Percentiles rank a stretch among this genome's conserved stretches.
These are phyloP conservation scores for Hemibagrus wyckioides DNA, from an alignment of 2,113 vertebrate genomes.

Conservation along the genomic window DNA sequence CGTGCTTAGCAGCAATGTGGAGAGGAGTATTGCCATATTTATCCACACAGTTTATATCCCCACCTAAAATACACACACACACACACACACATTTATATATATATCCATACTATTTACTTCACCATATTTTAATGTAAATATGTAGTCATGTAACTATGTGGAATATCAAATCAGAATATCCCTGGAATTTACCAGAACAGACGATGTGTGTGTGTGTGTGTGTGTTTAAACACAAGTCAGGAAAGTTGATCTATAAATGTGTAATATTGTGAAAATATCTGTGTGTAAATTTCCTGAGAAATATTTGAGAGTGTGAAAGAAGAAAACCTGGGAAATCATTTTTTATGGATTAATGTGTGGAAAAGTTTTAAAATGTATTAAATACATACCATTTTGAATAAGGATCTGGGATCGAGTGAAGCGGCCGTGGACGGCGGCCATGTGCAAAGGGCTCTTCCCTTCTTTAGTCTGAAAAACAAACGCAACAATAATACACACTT, in stretches of 20 bases:
- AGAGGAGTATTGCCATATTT: constrained; percentile 90
- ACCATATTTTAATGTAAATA: too few species aligned
- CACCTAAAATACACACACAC: constrained; percentile 71
- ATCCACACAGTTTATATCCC: constrained; percentile 90
- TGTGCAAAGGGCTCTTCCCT: constrained; percentile 93
- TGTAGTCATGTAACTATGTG: too few species aligned
- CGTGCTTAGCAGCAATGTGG: constrained; percentile 92
- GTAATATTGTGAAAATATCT: too few species aligned
- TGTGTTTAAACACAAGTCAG: too few species aligned
- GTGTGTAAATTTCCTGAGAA: neutral
- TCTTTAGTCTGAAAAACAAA: constrained; percentile 83
- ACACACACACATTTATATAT: neutral
- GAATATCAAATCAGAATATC: too few species aligned
- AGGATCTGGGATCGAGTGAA: constrained; percentile 97
- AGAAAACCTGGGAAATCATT: neutral
- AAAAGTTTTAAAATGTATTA: neutral
- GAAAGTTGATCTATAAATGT: too few species aligned
- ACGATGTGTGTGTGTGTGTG: neutral
- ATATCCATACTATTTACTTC: neutral
- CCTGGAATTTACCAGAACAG: too few species aligned
- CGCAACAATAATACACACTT: neutral
- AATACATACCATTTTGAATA: constrained; percentile 89
- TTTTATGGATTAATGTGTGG: neutral
- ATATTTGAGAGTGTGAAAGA: neutral
- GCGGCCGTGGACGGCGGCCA: constrained; percentile 91